phyloP scores from a whole-genome alignment of 2,888 invertebrate genomes.

The Allacma fusca region DNA sequence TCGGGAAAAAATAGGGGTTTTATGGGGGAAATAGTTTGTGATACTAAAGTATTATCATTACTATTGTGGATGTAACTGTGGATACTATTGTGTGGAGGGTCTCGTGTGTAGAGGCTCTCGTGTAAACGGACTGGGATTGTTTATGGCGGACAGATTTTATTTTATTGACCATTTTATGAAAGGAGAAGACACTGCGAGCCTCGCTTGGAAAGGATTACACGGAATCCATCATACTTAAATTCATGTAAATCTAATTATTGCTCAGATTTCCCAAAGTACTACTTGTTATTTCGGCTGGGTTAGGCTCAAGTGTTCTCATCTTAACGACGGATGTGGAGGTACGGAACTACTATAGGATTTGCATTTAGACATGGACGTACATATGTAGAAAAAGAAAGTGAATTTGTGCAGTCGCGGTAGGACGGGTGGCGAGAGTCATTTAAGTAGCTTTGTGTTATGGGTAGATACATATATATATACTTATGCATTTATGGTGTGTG shows the following conservation, averaged over 20 bases:
- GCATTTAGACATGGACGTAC: not conserved
- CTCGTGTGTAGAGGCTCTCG: too few relatives aligned
- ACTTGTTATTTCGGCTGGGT: conserved; percentile 2
- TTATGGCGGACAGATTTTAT: conserved; percentile 6
- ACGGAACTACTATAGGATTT: too few relatives aligned
- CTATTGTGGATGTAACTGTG: not conserved
- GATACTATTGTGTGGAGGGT: not conserved
- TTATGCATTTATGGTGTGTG: too few relatives aligned
- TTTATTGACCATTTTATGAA: conserved; percentile 12
- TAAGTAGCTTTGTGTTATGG: too few relatives aligned
- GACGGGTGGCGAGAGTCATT: too few relatives aligned
- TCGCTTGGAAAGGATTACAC: not conserved
- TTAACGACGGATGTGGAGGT: not conserved
- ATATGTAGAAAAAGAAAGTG: not conserved
- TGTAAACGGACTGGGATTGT: not conserved
- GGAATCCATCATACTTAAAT: conserved; percentile 9
- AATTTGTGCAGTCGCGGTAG: too few relatives aligned
- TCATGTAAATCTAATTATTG: conserved; percentile 16
- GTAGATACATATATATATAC: too few relatives aligned
- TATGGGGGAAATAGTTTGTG: not conserved
- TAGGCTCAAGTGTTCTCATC: not conserved
- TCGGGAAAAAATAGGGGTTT: not conserved
- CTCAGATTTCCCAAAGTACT: conserved; percentile 12
- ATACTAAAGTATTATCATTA: not conserved
- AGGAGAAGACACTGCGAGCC: not conserved